These are phyloP conservation scores for Leptothorax acervorum DNA, from an alignment of 2,888 invertebrate species.

Conservation along the genomic window DNA sequence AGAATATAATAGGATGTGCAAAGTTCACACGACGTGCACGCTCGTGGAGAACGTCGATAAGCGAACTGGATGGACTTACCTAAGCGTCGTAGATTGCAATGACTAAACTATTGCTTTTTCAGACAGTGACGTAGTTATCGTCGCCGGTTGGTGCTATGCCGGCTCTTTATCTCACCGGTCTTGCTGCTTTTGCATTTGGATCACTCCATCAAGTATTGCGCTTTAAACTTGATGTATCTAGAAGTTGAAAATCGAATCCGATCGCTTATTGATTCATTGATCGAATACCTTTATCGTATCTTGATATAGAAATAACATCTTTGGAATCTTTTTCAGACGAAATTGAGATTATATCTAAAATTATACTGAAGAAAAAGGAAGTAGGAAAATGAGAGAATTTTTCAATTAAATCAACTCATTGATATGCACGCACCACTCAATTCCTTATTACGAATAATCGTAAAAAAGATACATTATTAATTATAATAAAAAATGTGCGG, in stretches of 20 bases:
- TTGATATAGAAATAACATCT: not conserved
- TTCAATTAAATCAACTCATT: not conserved
- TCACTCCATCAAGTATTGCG: not conserved
- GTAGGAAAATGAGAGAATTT: not conserved
- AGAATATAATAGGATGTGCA: slow-evolving; percentile 8
- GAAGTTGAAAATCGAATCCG: not conserved
- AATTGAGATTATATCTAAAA: not conserved
- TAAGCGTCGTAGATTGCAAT: slow-evolving; percentile 9
- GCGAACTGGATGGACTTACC: slow-evolving; percentile 10
- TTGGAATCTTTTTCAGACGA: not conserved
- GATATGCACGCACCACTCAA: not conserved
- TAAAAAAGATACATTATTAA: slow-evolving; percentile 4
- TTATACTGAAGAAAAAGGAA: not conserved
- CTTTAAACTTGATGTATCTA: not conserved
- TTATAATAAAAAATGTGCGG: not conserved
- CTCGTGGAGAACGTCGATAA: slow-evolving; percentile 18
- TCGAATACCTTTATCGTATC: not conserved
- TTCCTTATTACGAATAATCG: not conserved
- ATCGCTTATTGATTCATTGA: not conserved
- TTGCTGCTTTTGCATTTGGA: not conserved
- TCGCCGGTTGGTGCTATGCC: not conserved
- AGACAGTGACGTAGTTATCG: slow-evolving; percentile 32
- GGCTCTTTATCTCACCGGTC: not conserved
- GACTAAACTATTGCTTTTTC: slow-evolving; percentile 35
- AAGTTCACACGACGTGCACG: not conserved